Conservation (phyloP, 2,797 vertebrate species). For the Tokudaia tokunoshimensis region DNA sequence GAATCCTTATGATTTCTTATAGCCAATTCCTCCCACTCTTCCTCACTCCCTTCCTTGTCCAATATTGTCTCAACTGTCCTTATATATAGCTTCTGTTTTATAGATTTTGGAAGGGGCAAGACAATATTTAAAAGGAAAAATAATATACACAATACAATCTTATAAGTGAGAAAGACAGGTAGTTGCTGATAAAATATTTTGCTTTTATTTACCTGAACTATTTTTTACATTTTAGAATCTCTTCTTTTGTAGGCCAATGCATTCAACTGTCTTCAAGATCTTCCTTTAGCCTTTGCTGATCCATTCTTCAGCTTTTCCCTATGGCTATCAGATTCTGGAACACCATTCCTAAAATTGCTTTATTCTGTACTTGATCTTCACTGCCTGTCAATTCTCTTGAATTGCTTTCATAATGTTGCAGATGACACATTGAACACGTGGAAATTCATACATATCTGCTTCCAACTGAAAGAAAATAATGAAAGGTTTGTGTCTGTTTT, state of each 20-base stretch:
- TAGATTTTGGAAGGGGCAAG: neutral
- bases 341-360: neutral
- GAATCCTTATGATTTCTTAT: neutral
- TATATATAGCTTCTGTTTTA: neutral
- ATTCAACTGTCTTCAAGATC: neutral
- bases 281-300: neutral
- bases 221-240: slow-evolving; percentile 15
- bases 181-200: neutral
- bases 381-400: neutral
- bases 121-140: neutral
- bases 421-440: neutral
- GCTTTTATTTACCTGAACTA: neutral
- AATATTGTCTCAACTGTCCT: neutral
- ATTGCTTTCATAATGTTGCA: neutral
- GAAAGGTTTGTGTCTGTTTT: neutral
- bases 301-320: neutral
- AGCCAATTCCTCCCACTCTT: neutral
- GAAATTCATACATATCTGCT: neutral
- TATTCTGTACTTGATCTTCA: neutral
- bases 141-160: neutral
- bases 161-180: neutral
- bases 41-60: neutral
- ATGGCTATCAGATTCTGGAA: neutral
- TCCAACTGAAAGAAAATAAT: neutral
- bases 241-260: neutral